Conservation (phyloP, 2,113 vertebrate genomes). For the Balaenoptera acutorostrata region DNA sequence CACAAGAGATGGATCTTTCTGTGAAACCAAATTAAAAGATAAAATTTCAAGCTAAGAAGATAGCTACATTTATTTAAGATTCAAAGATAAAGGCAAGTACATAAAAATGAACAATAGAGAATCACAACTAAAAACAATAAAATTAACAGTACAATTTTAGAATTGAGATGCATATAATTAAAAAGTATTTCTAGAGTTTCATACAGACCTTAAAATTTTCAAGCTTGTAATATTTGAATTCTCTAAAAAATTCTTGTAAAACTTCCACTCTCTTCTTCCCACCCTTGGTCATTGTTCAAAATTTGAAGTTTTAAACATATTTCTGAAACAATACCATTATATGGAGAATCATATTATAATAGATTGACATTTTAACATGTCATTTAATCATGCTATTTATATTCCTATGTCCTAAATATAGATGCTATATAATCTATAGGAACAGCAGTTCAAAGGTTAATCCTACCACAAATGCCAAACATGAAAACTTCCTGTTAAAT, state of each 20-base stretch:
- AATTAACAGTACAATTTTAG: not conserved
- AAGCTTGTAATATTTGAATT: not conserved
- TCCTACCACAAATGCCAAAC: conserved; percentile 83
- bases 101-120: conserved; percentile 29
- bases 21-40: conserved; percentile 62
- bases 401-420: conserved; percentile 46
- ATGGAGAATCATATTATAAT: not conserved
- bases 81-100: conserved; percentile 40
- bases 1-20: conserved; percentile 42
- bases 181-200: not conserved
- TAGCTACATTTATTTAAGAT: conserved; percentile 16
- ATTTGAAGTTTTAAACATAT: conserved; percentile 24
- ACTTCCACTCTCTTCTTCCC: not conserved
- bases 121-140: conserved; percentile 23
- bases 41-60: conserved; percentile 68
- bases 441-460: conserved; percentile 78
- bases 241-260: not conserved
- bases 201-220: not conserved
- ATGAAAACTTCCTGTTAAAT: conserved; percentile 84
- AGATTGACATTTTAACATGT: not conserved
- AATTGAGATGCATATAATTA: not conserved
- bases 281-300: not conserved
- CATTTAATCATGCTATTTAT: conserved; percentile 3
- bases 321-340: not conserved
- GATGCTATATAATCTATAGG: conserved; percentile 68